Evolutionary conservation across 2,888 invertebrate genomes (phyloP).

Genomic region (Mesoligia furuncula): DNA sequence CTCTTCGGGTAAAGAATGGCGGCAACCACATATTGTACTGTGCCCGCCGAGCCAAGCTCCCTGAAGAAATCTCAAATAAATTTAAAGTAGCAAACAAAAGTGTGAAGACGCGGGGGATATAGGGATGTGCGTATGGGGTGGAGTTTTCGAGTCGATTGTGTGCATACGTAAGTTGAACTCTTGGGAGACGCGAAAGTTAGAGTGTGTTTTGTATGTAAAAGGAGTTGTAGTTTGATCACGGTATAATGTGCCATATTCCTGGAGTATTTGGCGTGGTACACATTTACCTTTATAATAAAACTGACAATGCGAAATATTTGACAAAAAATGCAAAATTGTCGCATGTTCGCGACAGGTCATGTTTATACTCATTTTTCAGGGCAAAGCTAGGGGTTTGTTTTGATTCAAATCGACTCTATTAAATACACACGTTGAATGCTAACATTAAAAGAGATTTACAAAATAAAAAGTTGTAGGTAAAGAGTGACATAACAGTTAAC

Average conservation of each 20-base stretch:
- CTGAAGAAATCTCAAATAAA: constrained; percentile 54
- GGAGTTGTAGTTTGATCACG: neutral
- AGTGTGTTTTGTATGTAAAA: neutral
- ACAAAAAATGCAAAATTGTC: neutral
- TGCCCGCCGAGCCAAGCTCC: constrained; percentile 16
- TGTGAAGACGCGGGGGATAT: constrained; percentile 25
- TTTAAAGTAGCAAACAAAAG: constrained; percentile 47
- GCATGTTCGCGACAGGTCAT: neutral
- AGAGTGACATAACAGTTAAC: no score
- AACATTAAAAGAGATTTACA: no score
- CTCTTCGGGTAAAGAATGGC: constrained; percentile 15
- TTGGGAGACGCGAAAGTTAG: neutral
- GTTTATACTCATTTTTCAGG: neutral
- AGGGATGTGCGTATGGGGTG: constrained; percentile 17
- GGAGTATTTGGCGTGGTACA: neutral
- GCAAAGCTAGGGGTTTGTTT: neutral
- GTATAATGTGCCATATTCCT: neutral
- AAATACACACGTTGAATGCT: no score
- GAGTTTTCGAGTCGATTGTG: constrained; percentile 14
- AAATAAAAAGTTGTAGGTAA: no score
- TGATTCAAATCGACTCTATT: neutral
- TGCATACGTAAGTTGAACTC: neutral
- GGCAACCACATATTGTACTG: constrained; percentile 41
- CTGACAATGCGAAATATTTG: neutral
- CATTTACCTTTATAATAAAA: neutral